These are phyloP conservation scores for Hypselothyrea guttata DNA, from an alignment of 2,888 invertebrate species.

Conservation along the genomic window DNA sequence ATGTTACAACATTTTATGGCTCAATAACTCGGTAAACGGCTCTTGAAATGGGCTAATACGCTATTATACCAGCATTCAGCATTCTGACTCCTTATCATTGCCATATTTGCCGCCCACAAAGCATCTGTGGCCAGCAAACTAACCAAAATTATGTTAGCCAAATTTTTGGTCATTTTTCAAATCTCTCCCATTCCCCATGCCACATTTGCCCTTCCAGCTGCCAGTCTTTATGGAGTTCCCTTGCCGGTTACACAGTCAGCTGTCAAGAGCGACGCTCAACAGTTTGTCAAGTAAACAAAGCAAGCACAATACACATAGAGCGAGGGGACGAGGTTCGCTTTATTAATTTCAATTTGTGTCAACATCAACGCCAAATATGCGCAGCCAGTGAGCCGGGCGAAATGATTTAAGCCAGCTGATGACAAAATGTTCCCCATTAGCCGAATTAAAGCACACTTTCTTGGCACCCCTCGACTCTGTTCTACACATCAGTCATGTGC, in stretches of 20 bases:
- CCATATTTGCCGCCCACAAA: constrained; percentile 26
- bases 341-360: constrained; percentile 77
- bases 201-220: background rate
- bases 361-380: constrained; percentile 68
- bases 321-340: constrained; percentile 32
- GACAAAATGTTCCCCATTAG: constrained; percentile 73
- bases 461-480: constrained; percentile 9
- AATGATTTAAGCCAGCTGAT: constrained; percentile 74
- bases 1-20: constrained; percentile 9
- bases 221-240: no score
- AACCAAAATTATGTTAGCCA: constrained; percentile 66
- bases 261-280: constrained; percentile 64
- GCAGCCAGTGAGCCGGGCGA: constrained; percentile 38
- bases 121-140: constrained; percentile 41
- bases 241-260: constrained; percentile 27
- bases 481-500: constrained; percentile 44
- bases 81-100: constrained; percentile 9
- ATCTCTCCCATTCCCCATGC: constrained; percentile 15
- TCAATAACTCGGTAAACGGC: constrained; percentile 1
- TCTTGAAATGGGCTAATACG: constrained; percentile 24
- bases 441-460: constrained; percentile 64
- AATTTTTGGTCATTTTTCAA: constrained; percentile 59
- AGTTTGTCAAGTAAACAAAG: constrained; percentile 63
- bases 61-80: constrained; percentile 22
- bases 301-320: constrained; percentile 4